A percentile compares a stretch with the other conserved stretches of the same genome.
Conservation (phyloP, 2,888 invertebrate species). For the Harpalus rufipes region DNA sequence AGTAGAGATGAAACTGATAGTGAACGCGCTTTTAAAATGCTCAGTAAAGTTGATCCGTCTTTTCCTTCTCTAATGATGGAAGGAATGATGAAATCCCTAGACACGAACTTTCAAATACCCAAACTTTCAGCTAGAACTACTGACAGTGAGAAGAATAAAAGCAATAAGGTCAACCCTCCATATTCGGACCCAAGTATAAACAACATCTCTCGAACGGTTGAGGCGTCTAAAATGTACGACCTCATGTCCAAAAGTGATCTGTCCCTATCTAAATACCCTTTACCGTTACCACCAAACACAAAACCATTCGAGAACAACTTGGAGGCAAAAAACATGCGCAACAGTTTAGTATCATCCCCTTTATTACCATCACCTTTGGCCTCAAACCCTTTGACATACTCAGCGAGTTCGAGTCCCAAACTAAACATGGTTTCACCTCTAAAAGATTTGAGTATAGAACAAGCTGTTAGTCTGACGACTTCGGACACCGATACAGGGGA, state of each 20-base stretch:
- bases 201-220: slow-evolving; percentile 73
- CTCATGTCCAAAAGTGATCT: slow-evolving; percentile 72
- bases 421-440: slow-evolving; percentile 54
- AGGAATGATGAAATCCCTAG: slow-evolving; percentile 88
- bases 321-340: slow-evolving; percentile 74
- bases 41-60: slow-evolving; percentile 78
- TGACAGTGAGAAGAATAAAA: slow-evolving; percentile 74
- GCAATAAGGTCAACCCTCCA: slow-evolving; percentile 73
- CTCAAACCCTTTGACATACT: slow-evolving; percentile 65
- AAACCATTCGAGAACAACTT: slow-evolving; percentile 74
- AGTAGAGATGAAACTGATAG: slow-evolving; percentile 83
- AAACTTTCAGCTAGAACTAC: slow-evolving; percentile 83
- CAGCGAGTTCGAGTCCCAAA: slow-evolving; percentile 65
- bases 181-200: slow-evolving; percentile 70
- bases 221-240: slow-evolving; percentile 74
- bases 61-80: slow-evolving; percentile 84
- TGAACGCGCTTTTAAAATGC: slow-evolving; percentile 81
- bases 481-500: slow-evolving; percentile 43
- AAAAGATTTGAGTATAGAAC: slow-evolving; percentile 60
- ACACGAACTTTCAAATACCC: slow-evolving; percentile 92
- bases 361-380: slow-evolving; percentile 62
- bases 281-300: slow-evolving; percentile 72
- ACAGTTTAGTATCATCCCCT: slow-evolving; percentile 71
- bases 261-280: slow-evolving; percentile 73
- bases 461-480: slow-evolving; percentile 45